phyloP scores from a whole-genome alignment of 2,888 invertebrate genomes.

The Parascotia fuliginaria region DNA sequence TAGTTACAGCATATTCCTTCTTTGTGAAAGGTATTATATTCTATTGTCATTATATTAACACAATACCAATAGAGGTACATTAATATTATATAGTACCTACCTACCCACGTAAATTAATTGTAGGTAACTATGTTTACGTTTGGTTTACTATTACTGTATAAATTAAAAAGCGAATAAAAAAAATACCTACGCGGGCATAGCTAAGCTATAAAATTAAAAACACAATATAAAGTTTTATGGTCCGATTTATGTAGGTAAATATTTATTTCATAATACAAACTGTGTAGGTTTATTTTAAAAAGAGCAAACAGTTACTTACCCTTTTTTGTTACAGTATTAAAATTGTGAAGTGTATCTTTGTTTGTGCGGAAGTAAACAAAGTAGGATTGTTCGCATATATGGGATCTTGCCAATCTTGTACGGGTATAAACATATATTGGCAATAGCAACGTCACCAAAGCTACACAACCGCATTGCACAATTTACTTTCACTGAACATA shows the following conservation, averaged over 20 bases:
- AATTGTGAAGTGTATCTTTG: conserved; percentile 31
- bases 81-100: too few species aligned
- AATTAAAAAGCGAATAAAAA: too few species aligned
- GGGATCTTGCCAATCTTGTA: conserved; percentile 71
- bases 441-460: conserved; percentile 57
- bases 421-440: conserved; percentile 59
- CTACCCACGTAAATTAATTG: too few species aligned
- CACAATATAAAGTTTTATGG: neutral
- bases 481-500: conserved; percentile 70
- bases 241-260: neutral
- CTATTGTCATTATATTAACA: too few species aligned
- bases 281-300: too few species aligned
- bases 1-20: too few species aligned
- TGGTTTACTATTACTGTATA: too few species aligned
- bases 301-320: conserved; percentile 37
- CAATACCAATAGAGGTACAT: too few species aligned
- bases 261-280: too few species aligned
- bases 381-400: conserved; percentile 62
- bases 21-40: too few species aligned
- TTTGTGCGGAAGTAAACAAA: conserved; percentile 57
- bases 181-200: too few species aligned
- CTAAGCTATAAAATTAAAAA: neutral
- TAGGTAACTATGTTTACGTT: too few species aligned
- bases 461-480: conserved; percentile 63
- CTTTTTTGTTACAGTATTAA: conserved; percentile 8